Conservation (phyloP, 2,888 invertebrate species). For the Sialis lutaria region DNA sequence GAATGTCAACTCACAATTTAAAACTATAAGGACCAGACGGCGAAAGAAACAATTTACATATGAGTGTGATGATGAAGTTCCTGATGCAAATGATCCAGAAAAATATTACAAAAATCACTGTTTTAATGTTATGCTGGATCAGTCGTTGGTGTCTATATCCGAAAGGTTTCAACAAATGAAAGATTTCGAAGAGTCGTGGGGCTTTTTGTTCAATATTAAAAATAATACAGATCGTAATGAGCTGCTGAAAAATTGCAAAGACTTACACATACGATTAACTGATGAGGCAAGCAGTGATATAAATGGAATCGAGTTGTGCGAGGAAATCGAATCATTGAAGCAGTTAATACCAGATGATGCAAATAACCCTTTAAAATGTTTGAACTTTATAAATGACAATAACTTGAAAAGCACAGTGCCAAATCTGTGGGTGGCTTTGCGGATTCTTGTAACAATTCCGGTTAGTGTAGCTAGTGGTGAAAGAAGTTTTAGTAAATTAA, state of each 20-base stretch:
- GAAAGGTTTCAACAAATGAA: not conserved
- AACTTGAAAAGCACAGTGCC: not conserved
- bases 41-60: not conserved
- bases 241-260: not conserved
- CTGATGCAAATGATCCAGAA: not conserved
- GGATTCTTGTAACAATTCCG: conserved; percentile 6
- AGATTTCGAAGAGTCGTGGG: not conserved
- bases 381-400: not conserved
- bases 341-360: not conserved
- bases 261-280: not conserved
- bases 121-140: not conserved
- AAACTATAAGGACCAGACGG: not conserved
- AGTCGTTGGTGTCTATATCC: not conserved
- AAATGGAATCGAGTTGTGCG: not conserved
- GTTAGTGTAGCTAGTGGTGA: conserved; percentile 4
- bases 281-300: not conserved
- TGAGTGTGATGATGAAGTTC: not conserved
- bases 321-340: not conserved
- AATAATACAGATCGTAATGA: not conserved
- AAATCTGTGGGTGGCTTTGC: not conserved
- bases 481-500: conserved; percentile 2
- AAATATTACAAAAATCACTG: not conserved
- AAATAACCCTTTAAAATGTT: not conserved
- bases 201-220: not conserved
- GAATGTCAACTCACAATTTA: not conserved